Evolutionary conservation across 2,113 vertebrate genomes (phyloP).

Genomic region (Lonchura striata): DNA sequence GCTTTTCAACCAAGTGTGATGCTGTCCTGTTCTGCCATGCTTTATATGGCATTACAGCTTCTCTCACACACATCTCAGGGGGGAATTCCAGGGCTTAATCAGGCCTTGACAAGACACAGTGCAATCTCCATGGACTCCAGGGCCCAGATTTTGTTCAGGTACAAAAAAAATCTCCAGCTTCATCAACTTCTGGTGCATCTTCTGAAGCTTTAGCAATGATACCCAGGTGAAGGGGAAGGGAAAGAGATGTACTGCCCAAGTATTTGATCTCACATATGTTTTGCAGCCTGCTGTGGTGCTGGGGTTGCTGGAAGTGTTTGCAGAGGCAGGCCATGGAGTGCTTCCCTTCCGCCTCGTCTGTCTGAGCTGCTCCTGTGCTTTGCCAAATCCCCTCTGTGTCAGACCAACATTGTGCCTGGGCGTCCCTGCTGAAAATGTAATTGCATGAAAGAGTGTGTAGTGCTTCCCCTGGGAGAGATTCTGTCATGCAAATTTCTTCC

Average conservation of each 20-base stretch:
- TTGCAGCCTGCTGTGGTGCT: neutral
- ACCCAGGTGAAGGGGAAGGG: neutral
- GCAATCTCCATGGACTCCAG: neutral
- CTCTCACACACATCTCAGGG: neutral
- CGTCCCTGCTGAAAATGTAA: neutral
- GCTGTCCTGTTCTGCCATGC: neutral
- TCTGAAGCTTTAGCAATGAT: neutral
- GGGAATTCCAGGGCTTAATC: neutral
- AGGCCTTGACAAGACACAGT: neutral
- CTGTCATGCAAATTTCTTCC: neutral
- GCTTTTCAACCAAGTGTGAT: neutral
- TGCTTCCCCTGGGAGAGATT: neutral
- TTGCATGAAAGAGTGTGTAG: neutral
- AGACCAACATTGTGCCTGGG: neutral
- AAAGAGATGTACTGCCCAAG: rapidly evolving
- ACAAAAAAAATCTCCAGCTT: neutral
- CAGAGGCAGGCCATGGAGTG: neutral
- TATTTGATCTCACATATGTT: neutral
- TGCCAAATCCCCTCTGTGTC: neutral
- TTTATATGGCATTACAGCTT: neutral
- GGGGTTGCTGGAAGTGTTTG: neutral
- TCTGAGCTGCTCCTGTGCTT: neutral
- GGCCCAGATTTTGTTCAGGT: neutral
- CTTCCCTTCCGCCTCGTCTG: rapidly evolving
- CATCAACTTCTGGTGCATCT: neutral